phyloP scores from a whole-genome alignment of 1,140 invertebrate species.

The Bombus affinis region DNA sequence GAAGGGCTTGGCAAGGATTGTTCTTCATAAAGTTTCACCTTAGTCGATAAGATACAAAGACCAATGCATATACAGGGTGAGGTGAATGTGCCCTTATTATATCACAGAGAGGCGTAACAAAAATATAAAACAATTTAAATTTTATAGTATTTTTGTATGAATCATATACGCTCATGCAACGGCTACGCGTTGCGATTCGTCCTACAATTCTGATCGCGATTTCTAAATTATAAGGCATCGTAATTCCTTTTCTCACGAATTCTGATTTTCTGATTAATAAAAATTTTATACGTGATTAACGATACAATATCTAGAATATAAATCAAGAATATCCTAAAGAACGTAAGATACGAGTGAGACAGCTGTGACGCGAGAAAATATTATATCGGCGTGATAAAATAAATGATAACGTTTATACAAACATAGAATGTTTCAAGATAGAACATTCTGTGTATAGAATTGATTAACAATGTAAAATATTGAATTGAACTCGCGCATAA shows the following conservation, averaged over 20 bases:
- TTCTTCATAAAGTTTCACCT: slow-evolving; percentile 67
- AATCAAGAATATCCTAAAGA: not conserved
- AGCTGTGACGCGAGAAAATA: no score
- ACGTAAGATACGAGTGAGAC: no score
- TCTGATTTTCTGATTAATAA: slow-evolving; percentile 36
- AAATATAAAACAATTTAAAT: slow-evolving; percentile 78
- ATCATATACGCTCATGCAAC: slow-evolving; percentile 68
- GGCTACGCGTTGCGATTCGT: slow-evolving; percentile 65
- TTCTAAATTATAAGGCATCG: slow-evolving; percentile 40
- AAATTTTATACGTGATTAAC: not conserved
- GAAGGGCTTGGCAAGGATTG: slow-evolving; percentile 66
- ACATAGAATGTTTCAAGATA: not conserved
- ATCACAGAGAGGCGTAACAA: slow-evolving; percentile 80
- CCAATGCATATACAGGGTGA: slow-evolving; percentile 73
- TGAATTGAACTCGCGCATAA: not conserved
- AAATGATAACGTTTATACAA: not conserved
- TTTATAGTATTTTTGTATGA: slow-evolving; percentile 68
- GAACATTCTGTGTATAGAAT: not conserved
- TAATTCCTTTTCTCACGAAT: not conserved
- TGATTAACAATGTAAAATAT: not conserved
- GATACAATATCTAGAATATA: not conserved
- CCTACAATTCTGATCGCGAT: slow-evolving; percentile 47
- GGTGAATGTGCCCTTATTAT: slow-evolving; percentile 78
- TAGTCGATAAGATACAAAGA: slow-evolving; percentile 71
- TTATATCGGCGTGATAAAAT: not conserved